Conservation (phyloP, 2,888 invertebrate genomes). For the Sphaerophoria rueppellii region DNA sequence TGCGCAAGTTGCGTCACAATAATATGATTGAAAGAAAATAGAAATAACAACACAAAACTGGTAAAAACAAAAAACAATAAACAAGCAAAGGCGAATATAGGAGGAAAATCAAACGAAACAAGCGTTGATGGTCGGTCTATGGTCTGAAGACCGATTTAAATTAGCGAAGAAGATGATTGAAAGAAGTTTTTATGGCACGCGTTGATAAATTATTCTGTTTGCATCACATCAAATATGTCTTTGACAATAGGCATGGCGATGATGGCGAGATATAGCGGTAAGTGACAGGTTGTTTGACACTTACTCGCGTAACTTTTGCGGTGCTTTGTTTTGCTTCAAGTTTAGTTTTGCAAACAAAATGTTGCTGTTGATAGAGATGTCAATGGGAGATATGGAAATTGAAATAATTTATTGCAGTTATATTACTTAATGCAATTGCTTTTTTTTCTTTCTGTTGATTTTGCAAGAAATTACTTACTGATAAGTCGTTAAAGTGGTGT, state of each 20-base stretch:
- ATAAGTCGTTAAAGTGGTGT: neutral
- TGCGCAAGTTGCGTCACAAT: slow-evolving; percentile 52
- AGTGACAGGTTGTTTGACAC: slow-evolving; percentile 52
- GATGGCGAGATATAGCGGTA: neutral
- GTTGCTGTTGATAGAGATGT: slow-evolving; percentile 16
- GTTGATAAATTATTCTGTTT: slow-evolving; percentile 55
- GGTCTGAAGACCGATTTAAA: slow-evolving; percentile 34
- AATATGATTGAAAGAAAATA: slow-evolving; percentile 31
- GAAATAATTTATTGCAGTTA: slow-evolving; percentile 1
- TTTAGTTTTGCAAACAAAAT: slow-evolving; percentile 1
- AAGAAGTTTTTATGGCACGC: slow-evolving; percentile 33
- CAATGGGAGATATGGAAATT: slow-evolving; percentile 34
- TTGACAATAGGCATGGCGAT: neutral
- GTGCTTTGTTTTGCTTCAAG: slow-evolving; percentile 7
- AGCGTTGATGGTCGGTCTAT: slow-evolving; percentile 4
- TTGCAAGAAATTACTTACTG: neutral
- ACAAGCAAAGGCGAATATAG: neutral
- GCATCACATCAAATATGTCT: slow-evolving; percentile 45
- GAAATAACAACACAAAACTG: slow-evolving; percentile 11
- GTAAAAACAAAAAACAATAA: slow-evolving; percentile 26
- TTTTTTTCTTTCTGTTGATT: neutral
- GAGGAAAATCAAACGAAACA: neutral
- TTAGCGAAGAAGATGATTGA: slow-evolving; percentile 48
- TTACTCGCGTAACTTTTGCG: neutral
- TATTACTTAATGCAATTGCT: slow-evolving; percentile 4